Base-by-base conservation (phyloP, 1,140 invertebrate species). In the Agrypnia vestita region DNA sequence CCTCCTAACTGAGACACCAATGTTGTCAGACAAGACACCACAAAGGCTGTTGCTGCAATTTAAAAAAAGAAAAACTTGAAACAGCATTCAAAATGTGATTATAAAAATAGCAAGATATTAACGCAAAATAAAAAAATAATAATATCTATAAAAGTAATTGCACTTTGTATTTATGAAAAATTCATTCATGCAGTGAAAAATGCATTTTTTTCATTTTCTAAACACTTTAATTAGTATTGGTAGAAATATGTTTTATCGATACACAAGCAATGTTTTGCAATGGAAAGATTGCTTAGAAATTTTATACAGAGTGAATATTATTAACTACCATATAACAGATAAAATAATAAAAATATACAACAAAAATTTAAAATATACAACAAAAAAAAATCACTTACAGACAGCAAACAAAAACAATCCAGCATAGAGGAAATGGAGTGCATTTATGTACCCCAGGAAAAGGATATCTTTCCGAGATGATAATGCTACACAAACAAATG, bases 21-120 rank as follows among this genome's bases (percentile, higher is more conserved):
- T 11, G 97, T 96, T 81, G 96, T 98, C 86, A 99, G 91, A 86
- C 97, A 98, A 21, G 97, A 97, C 9, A 99, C 97, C 56, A 97
- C 96, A 87, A 97, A 95, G 4, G 97, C 96, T 1, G 97, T 98
- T 11, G 97, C 96, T 97, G 84, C 64, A 78, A 76, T 25, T 15
- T 44, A 13, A 69, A 69, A 59, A 59, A 51, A 3, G 49, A 51
- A 51, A 51, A 15, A 56, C n/a, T 51, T 51, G 1, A 51, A 15
- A 3, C 9, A 15, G 49, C 11, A 3, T 51, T 15, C 9, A 51
- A 51, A 51, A 12, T 12, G 3, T 51, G 49, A 51, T 51, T 51
- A 13, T 51, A 51, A 15, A 8, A 56, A 56, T 56, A 8, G n/a
- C n/a, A n/a, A n/a, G n/a, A n/a, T n/a, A n/a, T n/a, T n/a, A n/a